A percentile compares a stretch with the other conserved stretches of the same genome.
These are phyloP conservation scores for Sphaeramia orbicularis DNA, from an alignment of 2,797 vertebrate species.

Conservation along the genomic window DNA sequence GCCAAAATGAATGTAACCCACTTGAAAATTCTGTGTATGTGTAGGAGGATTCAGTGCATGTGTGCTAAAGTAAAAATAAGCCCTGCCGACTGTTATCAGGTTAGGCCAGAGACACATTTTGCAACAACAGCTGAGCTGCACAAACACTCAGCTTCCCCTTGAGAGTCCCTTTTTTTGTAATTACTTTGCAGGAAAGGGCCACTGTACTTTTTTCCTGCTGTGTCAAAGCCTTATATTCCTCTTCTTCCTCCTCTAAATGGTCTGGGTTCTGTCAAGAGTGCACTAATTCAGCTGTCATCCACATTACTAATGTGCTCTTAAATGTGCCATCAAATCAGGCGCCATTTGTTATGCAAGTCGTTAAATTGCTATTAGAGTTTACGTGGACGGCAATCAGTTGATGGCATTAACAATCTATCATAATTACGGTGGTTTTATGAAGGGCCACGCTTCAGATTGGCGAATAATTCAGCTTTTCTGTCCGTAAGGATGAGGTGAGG, in stretches of 20 bases:
- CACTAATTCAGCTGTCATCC: conserved; percentile 17
- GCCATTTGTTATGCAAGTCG: conserved; percentile 42
- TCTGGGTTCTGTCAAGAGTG: conserved; percentile 26
- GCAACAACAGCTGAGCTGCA: conserved; percentile 56
- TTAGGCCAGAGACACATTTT: conserved; percentile 54
- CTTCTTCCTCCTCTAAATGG: conserved; percentile 36
- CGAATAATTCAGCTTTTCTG: neutral
- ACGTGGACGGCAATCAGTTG: conserved; percentile 38
- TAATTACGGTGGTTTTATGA: conserved; percentile 49
- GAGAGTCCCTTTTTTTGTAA: conserved; percentile 56
- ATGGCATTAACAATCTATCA: conserved; percentile 49
- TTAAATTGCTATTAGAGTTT: conserved; percentile 55
- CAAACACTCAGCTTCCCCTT: conserved; percentile 41
- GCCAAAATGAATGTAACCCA: conserved; percentile 22
- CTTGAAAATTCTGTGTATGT: conserved; percentile 28
- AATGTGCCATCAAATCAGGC: conserved; percentile 34
- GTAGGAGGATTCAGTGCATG: conserved; percentile 22
- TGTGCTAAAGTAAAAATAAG: conserved; percentile 41
- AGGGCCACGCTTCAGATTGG: conserved; percentile 25
- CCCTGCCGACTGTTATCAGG: conserved; percentile 59
- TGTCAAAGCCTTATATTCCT: conserved; percentile 18
- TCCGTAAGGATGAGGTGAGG: conserved; percentile 12
- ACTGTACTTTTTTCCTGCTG: conserved; percentile 24
- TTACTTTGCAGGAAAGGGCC: conserved; percentile 51
- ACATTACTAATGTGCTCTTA: conserved; percentile 28